Conservation (phyloP, 1,140 invertebrate species). For the Adelges cooleyi region DNA sequence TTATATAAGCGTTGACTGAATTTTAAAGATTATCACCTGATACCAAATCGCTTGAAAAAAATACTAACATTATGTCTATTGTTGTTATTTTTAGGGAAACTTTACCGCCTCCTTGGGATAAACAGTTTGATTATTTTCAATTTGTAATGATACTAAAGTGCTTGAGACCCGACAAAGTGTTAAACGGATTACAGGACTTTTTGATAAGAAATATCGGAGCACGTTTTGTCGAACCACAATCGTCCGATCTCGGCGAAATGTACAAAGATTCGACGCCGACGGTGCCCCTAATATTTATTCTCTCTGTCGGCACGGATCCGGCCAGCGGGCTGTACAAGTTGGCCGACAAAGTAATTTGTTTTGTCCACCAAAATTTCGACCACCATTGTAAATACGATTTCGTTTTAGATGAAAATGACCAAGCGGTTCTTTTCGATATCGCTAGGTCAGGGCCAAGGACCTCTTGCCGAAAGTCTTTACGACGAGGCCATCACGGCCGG, state of each 20-base stretch:
- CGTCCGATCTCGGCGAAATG: constrained; percentile 72
- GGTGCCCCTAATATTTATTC: constrained; percentile 78
- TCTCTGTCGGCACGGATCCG: constrained; percentile 84
- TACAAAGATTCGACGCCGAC: constrained; percentile 72
- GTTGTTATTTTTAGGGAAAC: constrained; percentile 6
- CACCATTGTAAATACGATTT: not conserved
- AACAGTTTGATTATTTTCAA: constrained; percentile 42
- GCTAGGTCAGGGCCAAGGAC: constrained; percentile 75
- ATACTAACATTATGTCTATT: constrained; percentile 29
- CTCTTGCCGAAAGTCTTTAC: constrained; percentile 45
- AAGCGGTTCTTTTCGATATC: constrained; percentile 63
- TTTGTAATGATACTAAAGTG: constrained; percentile 65
- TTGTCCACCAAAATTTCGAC: not conserved
- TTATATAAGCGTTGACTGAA: constrained; percentile 43
- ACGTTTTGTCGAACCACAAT: constrained; percentile 73
- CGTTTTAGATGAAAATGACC: constrained; percentile 39
- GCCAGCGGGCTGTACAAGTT: constrained; percentile 71
- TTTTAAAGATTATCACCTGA: constrained; percentile 70
- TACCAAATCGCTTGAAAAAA: constrained; percentile 57
- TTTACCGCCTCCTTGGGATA: constrained; percentile 57
- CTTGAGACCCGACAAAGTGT: constrained; percentile 74
- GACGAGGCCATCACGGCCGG: constrained; percentile 42
- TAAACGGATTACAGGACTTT: constrained; percentile 47
- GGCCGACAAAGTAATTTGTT: constrained; percentile 64
- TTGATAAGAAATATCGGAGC: constrained; percentile 54